These are phyloP conservation scores for Heptranchias perlo DNA, from an alignment of 2,113 vertebrate genomes.

Conservation along the genomic window DNA sequence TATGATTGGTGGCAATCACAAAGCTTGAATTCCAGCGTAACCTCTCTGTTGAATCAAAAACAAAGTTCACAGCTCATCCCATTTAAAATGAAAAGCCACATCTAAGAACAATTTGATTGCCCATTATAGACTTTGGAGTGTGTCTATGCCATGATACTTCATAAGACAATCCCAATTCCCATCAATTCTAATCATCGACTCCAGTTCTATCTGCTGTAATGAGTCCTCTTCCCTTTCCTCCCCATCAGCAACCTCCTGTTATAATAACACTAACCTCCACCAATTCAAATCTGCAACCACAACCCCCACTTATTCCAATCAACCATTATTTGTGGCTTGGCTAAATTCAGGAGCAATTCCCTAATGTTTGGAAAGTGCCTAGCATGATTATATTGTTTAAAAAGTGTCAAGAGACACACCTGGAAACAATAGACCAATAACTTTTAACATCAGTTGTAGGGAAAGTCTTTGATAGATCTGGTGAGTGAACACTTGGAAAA, in stretches of 20 bases:
- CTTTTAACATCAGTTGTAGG: neutral
- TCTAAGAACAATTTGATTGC: neutral
- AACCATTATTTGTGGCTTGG: neutral
- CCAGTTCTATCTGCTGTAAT: neutral
- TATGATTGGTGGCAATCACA: neutral
- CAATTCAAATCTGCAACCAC: neutral
- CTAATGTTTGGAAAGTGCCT: neutral
- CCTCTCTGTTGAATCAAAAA: neutral
- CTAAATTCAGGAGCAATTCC: neutral
- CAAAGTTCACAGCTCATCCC: neutral
- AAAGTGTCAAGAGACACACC: neutral
- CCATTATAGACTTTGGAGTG: neutral
- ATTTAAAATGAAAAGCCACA: no score
- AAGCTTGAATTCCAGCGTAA: neutral
- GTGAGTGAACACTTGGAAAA: constrained; percentile 1
- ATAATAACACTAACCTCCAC: neutral
- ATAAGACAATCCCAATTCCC: neutral
- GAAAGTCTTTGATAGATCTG: neutral
- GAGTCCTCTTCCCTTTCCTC: no score
- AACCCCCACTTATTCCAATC: neutral
- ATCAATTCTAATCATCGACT: neutral
- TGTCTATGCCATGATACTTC: neutral
- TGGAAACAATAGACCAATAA: constrained; percentile 29
- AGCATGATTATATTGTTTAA: constrained; percentile 3
- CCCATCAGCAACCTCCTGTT: neutral